These are phyloP conservation scores for Galagoides demidoff DNA, from an alignment of 2,797 vertebrate species.

Conservation along the genomic window DNA sequence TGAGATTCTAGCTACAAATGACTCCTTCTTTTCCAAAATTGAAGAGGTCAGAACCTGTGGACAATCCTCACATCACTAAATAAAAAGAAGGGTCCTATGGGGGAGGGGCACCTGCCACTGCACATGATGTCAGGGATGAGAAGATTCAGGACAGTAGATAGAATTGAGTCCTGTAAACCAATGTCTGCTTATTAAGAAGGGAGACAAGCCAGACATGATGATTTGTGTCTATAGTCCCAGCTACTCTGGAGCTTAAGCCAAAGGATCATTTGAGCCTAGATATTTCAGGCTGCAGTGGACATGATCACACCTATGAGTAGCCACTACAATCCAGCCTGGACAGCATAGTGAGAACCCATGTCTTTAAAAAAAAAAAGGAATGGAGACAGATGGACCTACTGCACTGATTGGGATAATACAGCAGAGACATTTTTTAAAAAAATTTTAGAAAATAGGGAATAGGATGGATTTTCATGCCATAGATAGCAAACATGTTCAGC, in stretches of 20 bases:
- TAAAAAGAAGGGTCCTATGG: neutral
- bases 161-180: neutral
- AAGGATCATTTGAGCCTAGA: neutral
- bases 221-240: neutral
- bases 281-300: neutral
- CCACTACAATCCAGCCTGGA: neutral
- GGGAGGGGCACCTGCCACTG: neutral
- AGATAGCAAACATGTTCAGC: neutral
- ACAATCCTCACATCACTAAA: neutral
- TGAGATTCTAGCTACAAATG: constrained; percentile 6
- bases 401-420: neutral
- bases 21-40: neutral
- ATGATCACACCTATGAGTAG: neutral
- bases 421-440: neutral
- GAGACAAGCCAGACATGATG: neutral
- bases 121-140: neutral
- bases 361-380: neutral
- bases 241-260: neutral
- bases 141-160: neutral
- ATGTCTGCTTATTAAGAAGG: neutral
- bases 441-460: neutral
- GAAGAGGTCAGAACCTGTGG: neutral
- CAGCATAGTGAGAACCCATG: neutral
- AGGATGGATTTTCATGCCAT: neutral
- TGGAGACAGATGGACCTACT: neutral